A percentile compares a stretch with the other conserved stretches of the same genome.
Evolutionary conservation across 2,888 invertebrate species (phyloP).

Genomic region (Xanthia togata): DNA sequence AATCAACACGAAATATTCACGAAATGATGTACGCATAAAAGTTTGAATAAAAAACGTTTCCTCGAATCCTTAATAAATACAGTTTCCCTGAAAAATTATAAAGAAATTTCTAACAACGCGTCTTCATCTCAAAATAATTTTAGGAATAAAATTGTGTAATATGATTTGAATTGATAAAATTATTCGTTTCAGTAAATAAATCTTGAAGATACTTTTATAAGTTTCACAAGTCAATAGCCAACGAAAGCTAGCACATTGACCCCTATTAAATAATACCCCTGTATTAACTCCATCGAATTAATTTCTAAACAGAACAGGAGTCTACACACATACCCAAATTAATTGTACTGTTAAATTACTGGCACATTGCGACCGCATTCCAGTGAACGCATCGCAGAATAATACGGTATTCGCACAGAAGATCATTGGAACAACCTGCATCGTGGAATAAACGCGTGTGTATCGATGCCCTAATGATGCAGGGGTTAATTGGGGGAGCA

Average conservation of each 20-base stretch:
- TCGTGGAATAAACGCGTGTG: constrained; percentile 33
- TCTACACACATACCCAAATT: constrained; percentile 30
- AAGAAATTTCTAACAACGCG: neutral
- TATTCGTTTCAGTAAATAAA: too few species aligned
- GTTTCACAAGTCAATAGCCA: neutral
- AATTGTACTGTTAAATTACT: constrained; percentile 56
- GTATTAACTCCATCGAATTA: neutral
- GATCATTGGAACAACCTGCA: constrained; percentile 48
- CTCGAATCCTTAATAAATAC: too few species aligned
- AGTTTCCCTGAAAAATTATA: neutral
- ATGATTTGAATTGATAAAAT: neutral
- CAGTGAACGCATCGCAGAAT: constrained; percentile 49
- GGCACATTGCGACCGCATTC: constrained; percentile 55
- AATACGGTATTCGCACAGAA: constrained; percentile 39
- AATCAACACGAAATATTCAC: too few species aligned
- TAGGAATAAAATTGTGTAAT: neutral
- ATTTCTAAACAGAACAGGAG: constrained; percentile 2
- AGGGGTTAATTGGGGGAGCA: constrained; percentile 43
- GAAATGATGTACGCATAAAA: too few species aligned
- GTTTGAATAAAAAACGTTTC: too few species aligned
- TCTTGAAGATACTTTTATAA: neutral
- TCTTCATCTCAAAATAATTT: neutral
- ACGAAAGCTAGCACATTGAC: neutral
- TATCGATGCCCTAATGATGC: constrained; percentile 37
- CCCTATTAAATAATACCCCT: neutral